Base-by-base conservation (phyloP, 2,797 vertebrate genomes). In the Myotis findleyi region DNA sequence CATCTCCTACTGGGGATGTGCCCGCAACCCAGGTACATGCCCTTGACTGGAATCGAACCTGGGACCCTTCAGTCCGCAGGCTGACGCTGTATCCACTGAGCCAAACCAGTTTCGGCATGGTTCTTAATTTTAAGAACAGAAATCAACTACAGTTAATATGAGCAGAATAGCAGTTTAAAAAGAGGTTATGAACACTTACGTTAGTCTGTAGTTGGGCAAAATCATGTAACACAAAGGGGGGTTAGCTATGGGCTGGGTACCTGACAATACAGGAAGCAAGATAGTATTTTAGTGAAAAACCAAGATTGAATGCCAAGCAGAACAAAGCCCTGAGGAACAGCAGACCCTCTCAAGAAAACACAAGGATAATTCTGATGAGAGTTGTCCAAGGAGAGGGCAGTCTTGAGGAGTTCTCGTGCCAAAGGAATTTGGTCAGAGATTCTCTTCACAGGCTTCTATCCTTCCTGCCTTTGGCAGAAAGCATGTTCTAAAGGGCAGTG, bases 121-220 rank as follows among this genome's bases (percentile, higher is more conserved):
- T 44, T 90, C 68, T 76, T 87, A 51, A 83, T 90, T 73, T 84
- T 49, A 87, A 71, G 20, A 76, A 84, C 1, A 87, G 20, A 82
- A 93, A 53, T 30, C 10, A 76, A 17, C 5, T 64, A 1, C 44
- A 4, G 23, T 21, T 87, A 55, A 71, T 36, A 57, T 13, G 49
- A 25, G n/a, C 1, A 51, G 51, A 57, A 91, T 80, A 91, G 14
- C 9, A 49, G 3, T 69, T 66, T 66, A 5, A 27, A 59, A 83
- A 81, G 62, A 75, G 49, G 72, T 62, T 41, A 47, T 57, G 36
- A 82, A 81, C n/a, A 33, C 20, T 53, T 53, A 21, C 11, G 0
- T 33, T 13, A 76, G 47, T 49, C 30, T 23, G 7, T 17, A 33
- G 18, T 21, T 12, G 30, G 17, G 30, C 6, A 7, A 20, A 33